Conservation (phyloP, 2,888 invertebrate genomes). For the Agonopterix heracliana region DNA sequence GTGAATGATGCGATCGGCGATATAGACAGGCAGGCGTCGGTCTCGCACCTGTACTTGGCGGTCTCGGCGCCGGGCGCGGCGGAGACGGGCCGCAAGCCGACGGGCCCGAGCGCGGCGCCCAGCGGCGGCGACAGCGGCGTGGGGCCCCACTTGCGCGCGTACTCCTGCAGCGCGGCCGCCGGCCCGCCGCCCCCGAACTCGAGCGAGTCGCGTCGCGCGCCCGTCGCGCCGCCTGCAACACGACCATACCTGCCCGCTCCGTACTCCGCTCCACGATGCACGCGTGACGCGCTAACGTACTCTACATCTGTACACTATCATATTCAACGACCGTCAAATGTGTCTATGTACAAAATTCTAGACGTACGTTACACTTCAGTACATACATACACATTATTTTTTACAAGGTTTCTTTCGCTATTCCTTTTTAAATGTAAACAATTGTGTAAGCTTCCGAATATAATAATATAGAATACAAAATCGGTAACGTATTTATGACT, state of each 20-base stretch:
- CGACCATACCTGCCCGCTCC: conserved; percentile 39
- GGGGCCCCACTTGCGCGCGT: conserved; percentile 76
- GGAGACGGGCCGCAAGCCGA: conserved; percentile 79
- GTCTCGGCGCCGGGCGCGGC: conserved; percentile 95
- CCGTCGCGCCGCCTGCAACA: conserved; percentile 50
- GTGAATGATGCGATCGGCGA: neutral
- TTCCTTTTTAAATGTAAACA: neutral
- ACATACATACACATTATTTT: conserved; percentile 11
- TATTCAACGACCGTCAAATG: conserved; percentile 2
- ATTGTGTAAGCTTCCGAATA: too few species aligned
- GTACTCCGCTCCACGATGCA: conserved; percentile 18
- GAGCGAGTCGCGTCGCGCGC: conserved; percentile 71
- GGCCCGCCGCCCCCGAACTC: conserved; percentile 72
- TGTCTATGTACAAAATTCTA: conserved; percentile 24
- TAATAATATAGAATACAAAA: too few species aligned
- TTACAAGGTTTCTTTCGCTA: neutral
- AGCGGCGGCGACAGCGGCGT: conserved; percentile 84
- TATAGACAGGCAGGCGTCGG: neutral
- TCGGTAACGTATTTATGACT: too few species aligned
- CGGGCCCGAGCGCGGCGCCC: conserved; percentile 77
- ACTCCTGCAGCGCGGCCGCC: conserved; percentile 64
- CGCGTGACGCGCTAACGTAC: conserved; percentile 13
- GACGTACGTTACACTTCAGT: conserved; percentile 15
- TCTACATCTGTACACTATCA: conserved; percentile 22
- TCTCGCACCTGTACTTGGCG: conserved; percentile 78